A percentile compares a stretch with the other conserved stretches of the same genome.
Conservation (phyloP, 2,888 invertebrate species). For the Phytoseiulus persimilis region DNA sequence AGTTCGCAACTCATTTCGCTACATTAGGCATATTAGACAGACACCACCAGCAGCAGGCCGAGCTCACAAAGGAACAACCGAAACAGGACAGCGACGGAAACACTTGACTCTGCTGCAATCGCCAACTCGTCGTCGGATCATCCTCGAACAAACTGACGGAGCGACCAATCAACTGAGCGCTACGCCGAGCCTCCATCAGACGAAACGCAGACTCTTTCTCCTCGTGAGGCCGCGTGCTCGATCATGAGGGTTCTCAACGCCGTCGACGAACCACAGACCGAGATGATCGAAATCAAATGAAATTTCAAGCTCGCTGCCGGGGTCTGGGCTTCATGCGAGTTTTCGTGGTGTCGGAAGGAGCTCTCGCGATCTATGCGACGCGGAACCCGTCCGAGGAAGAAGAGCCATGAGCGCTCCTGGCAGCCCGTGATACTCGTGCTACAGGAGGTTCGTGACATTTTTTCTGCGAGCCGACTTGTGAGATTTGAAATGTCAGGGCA, state of each 20-base stretch:
- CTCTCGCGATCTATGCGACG: background rate
- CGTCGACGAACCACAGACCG: too few species aligned
- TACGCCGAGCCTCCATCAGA: too few species aligned
- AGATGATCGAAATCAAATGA: too few species aligned
- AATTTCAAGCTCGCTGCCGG: too few species aligned
- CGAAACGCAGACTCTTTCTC: too few species aligned
- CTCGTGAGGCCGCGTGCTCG: too few species aligned
- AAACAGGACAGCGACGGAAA: background rate
- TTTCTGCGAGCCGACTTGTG: background rate
- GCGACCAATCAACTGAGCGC: too few species aligned
- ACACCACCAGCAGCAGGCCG: background rate
- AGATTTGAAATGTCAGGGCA: background rate
- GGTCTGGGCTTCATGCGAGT: background rate
- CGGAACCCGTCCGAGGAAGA: background rate
- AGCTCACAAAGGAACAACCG: background rate
- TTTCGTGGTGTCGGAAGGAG: background rate
- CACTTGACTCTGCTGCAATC: background rate
- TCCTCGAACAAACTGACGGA: too few species aligned
- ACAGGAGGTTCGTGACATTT: background rate
- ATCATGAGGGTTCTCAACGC: too few species aligned
- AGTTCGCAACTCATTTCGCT: constrained; percentile 30
- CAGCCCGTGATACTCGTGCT: background rate
- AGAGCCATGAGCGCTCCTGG: too few species aligned
- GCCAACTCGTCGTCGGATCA: background rate
- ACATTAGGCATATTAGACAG: constrained; percentile 34